Percentiles rank a stretch among this genome's conserved stretches.
Conservation (phyloP, 35 echinoderm and acorn worm species). For the Strongylocentrotus purpuratus region DNA sequence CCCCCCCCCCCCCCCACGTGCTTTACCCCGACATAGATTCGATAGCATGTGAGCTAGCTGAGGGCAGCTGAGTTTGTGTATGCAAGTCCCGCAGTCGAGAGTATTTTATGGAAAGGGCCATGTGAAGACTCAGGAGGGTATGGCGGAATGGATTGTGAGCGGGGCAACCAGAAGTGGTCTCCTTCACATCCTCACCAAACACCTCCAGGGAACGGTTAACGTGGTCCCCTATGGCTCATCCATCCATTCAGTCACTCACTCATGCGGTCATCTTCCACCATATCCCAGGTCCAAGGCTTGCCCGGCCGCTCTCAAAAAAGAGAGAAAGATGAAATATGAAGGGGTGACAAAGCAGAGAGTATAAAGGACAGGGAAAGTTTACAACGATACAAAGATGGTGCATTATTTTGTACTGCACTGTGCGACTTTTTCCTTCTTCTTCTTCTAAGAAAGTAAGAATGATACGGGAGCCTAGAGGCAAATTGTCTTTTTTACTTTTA, state of each 20-base stretch:
- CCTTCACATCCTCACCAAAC: background rate
- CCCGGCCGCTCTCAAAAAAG: background rate
- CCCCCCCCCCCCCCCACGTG: too few relatives aligned
- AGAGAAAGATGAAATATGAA: background rate
- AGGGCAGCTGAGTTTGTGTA: background rate
- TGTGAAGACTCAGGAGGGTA: conserved; percentile 1
- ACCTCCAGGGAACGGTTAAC: background rate
- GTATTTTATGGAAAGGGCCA: background rate
- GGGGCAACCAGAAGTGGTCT: background rate
- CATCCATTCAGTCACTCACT: background rate
- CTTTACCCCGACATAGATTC: background rate
- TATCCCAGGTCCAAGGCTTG: background rate
- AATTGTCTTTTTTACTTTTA: too few relatives aligned
- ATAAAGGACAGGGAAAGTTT: background rate
- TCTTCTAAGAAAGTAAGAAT: too few relatives aligned
- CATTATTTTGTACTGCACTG: too few relatives aligned
- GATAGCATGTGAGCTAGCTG: background rate
- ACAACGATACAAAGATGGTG: background rate
- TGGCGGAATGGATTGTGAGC: background rate
- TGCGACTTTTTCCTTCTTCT: too few relatives aligned
- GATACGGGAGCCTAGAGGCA: too few relatives aligned
- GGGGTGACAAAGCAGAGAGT: background rate
- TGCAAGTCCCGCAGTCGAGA: background rate
- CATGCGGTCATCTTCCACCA: background rate
- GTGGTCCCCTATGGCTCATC: background rate